Conservation (phyloP, 2,113 vertebrate genomes). For the Mus spicilegus region DNA sequence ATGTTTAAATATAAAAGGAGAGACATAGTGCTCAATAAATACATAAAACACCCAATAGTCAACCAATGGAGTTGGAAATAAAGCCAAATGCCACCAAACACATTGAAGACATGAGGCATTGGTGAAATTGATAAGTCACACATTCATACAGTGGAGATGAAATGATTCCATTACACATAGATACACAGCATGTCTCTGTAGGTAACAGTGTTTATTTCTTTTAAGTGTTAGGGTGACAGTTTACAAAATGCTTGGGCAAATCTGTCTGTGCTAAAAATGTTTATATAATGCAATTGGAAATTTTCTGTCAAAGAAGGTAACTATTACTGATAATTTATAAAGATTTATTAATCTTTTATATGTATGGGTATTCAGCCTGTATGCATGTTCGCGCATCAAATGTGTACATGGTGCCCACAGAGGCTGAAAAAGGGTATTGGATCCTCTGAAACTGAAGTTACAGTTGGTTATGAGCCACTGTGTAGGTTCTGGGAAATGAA, state of each 20-base stretch:
- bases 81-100: background rate
- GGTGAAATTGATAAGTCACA: background rate
- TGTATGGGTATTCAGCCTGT: background rate
- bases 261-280: background rate
- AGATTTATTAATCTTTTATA: background rate
- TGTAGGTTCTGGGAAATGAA: no score
- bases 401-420: no score
- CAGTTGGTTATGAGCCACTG: no score
- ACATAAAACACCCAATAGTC: background rate
- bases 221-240: background rate
- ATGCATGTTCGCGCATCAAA: background rate
- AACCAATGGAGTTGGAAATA: constrained; percentile 14
- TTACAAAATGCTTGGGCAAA: background rate
- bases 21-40: background rate
- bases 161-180: background rate
- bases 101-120: background rate
- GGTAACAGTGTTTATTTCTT: background rate
- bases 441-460: no score
- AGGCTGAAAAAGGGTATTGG: no score
- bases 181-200: background rate
- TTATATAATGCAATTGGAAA: background rate
- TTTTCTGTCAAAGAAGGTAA: background rate
- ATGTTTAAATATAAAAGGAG: constrained; percentile 27
- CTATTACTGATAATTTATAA: background rate
- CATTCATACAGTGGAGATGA: background rate